phyloP scores from a whole-genome alignment of 2,113 vertebrate species.

The Gavia stellata region DNA sequence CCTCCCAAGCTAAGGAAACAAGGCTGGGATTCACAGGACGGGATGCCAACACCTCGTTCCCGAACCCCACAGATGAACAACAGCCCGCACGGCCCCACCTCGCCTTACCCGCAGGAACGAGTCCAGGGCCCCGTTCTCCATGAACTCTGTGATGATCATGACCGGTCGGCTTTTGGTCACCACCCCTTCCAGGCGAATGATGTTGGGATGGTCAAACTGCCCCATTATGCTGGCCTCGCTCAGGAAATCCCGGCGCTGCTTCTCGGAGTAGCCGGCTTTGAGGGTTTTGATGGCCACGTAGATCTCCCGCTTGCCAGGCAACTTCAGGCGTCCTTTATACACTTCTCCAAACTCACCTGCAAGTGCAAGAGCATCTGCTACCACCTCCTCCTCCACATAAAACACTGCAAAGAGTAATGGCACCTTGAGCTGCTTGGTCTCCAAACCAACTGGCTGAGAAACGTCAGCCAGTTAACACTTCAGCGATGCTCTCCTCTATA shows the following conservation, averaged over 20 bases:
- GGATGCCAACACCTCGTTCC: neutral
- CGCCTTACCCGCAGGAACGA: constrained; percentile 92
- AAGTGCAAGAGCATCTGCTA: neutral
- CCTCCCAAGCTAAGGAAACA: neutral
- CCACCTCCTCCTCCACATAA: neutral
- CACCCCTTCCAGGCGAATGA: constrained; percentile 94
- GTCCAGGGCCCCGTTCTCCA: constrained; percentile 97
- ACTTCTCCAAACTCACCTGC: constrained; percentile 98
- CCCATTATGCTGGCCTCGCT: constrained; percentile 99
- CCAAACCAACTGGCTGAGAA: neutral
- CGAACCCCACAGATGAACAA: neutral
- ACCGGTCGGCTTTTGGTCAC: constrained; percentile 97
- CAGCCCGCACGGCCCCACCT: accelerated
- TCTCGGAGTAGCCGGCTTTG: constrained; percentile 94
- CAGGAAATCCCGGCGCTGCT: constrained; percentile 95
- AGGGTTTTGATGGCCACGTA: constrained; percentile 97
- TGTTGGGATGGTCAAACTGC: constrained; percentile 98
- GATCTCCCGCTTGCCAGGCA: constrained; percentile 95
- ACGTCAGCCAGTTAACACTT: neutral
- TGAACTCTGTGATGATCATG: constrained; percentile 99
- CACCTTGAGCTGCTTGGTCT: neutral
- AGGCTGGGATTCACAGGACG: neutral
- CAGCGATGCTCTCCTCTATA: accelerated
- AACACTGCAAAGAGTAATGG: neutral
- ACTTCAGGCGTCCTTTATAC: constrained; percentile 94